Percentiles rank a stretch among this genome's conserved stretches.
Conservation (phyloP, 2,113 vertebrate species). For the Capreolus pygargus region DNA sequence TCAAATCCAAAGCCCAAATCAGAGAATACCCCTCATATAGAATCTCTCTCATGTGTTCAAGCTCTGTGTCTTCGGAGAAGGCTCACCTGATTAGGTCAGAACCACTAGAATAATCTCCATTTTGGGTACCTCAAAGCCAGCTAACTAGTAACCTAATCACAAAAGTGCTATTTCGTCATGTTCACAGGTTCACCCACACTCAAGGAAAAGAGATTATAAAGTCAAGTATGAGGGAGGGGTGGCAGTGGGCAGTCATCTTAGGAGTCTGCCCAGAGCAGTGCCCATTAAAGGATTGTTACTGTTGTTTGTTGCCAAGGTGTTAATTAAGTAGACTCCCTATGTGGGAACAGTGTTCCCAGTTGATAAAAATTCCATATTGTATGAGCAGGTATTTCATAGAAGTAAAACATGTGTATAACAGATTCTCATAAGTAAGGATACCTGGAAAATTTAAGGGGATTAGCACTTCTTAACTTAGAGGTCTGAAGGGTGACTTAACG, state of each 20-base stretch:
- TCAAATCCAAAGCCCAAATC: background rate
- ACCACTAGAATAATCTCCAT: background rate
- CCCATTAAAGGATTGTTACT: background rate
- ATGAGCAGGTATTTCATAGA: background rate
- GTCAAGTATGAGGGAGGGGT: accelerated
- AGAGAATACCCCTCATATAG: background rate
- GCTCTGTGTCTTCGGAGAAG: background rate
- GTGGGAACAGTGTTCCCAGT: background rate
- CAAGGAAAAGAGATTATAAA: background rate
- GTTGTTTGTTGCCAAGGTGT: background rate
- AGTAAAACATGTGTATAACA: background rate
- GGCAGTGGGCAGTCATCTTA: background rate
- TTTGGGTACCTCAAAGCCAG: background rate
- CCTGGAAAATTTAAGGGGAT: background rate
- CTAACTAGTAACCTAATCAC: too few species aligned
- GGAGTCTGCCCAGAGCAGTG: background rate
- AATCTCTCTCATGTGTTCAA: background rate
- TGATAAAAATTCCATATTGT: background rate
- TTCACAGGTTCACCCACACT: background rate
- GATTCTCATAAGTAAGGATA: background rate
- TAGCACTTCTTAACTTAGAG: background rate
- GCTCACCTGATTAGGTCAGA: background rate
- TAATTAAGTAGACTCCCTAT: background rate
- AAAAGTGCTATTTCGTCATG: background rate
- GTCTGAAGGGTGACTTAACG: background rate